Evolutionary conservation across 1,140 invertebrate species (phyloP), one percentile per base, ranked within the genome.

Genomic region (Psix sp.): DNA sequence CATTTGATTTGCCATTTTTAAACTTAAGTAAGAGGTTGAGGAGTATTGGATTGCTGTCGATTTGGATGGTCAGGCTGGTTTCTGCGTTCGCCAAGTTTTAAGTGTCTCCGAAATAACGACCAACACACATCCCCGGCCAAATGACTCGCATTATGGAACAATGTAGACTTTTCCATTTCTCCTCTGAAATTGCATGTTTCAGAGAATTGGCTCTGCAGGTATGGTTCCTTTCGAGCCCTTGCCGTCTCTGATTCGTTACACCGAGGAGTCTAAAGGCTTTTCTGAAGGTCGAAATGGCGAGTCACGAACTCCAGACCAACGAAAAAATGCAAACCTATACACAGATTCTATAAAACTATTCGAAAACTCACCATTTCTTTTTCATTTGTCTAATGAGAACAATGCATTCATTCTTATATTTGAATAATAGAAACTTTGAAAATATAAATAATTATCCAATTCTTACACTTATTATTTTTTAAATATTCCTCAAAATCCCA

Each of bases 101-200:
- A n/a, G n/a, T n/a, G n/a, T n/a, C n/a, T n/a, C n/a, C n/a, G n/a
- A n/a, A n/a, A n/a, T n/a, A n/a, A n/a, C n/a, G n/a, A 13, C 24
- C 5, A n/a, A 20, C 39, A 26, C 29, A 35, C 18, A 45, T 36
- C 45, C 40, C 11, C n/a, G n/a, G 2, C 20, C 31, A 40, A 65
- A 65, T 65, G 46, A 56, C 35, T 21, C 33, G 49, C 33, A 46
- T 65, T 46, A 65, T 20, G 13, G 26, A 48, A 43, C 35, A 39
- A 15, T 13, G 13, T n/a, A 24, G 36, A 42, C 33, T 46, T 56
- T 56, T 66, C 3, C 33, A 56, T 40, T 52, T 56, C 42, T 56
- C 40, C 17, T 38, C 18, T 24, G 20, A 66, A 66, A 66, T 66
- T 56, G 43, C 49, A 56, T 29, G 43, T 56, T 56, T 66, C 35